A percentile compares a stretch with the other conserved stretches of the same genome.
Evolutionary conservation across 2,113 vertebrate genomes (phyloP).

Genomic region (Eupsittula cactorum): DNA sequence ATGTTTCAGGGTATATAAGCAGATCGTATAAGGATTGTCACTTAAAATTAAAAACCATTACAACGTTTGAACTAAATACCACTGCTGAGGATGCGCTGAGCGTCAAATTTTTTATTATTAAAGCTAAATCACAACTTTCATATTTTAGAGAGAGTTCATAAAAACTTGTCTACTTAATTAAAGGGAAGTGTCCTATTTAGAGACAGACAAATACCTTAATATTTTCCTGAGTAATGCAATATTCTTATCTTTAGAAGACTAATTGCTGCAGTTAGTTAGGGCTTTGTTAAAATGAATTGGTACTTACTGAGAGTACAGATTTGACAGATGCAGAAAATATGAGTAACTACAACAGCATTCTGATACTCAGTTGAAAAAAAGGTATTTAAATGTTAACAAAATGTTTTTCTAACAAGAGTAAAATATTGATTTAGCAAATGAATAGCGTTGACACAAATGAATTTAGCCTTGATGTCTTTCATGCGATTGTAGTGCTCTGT

Average conservation of each 20-base stretch:
- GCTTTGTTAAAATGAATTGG: constrained; percentile 41
- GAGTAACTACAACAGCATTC: background rate
- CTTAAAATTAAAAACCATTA: background rate
- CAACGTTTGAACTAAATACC: background rate
- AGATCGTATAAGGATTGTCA: background rate
- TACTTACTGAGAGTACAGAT: constrained; percentile 5
- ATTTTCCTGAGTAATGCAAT: constrained; percentile 14
- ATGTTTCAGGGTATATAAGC: background rate
- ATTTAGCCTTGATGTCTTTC: background rate
- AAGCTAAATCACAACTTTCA: background rate
- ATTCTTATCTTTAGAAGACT: constrained; percentile 33
- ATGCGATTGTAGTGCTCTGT: background rate
- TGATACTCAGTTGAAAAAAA: background rate
- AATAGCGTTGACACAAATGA: background rate
- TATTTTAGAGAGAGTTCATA: constrained; percentile 9
- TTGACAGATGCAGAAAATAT: background rate
- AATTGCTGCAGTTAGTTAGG: constrained; percentile 31
- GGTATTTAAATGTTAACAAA: constrained; percentile 14
- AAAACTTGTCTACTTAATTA: constrained; percentile 48
- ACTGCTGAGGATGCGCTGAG: background rate
- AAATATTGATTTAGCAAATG: constrained; percentile 16
- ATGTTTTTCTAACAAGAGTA: background rate
- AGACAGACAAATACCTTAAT: constrained; percentile 30
- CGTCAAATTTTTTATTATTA: background rate
- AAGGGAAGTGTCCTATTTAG: constrained; percentile 1